Evolutionary conservation across 1,140 invertebrate species (phyloP).

Genomic region (Bombus fervidus): DNA sequence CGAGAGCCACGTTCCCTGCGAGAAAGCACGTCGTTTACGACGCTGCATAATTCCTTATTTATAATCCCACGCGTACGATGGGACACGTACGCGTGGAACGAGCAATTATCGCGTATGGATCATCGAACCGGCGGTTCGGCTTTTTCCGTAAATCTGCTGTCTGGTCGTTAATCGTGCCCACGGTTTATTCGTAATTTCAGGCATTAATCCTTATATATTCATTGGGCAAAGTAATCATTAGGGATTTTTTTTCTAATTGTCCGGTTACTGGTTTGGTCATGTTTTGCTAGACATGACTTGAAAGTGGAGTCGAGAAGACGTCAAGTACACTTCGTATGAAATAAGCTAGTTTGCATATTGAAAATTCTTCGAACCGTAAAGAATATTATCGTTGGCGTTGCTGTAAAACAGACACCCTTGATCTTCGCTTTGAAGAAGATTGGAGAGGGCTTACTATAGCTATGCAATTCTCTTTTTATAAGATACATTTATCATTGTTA

Average conservation of each 20-base stretch:
- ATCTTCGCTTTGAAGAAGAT: not conserved
- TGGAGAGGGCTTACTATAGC: not conserved
- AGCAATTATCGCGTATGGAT: conserved; percentile 50
- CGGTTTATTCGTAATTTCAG: conserved; percentile 3
- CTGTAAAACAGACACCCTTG: not conserved
- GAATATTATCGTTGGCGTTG: not conserved
- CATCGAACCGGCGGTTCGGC: not conserved
- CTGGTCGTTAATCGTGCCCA: not conserved
- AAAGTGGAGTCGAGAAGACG: not conserved
- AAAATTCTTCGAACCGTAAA: not conserved
- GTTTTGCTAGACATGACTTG: not conserved
- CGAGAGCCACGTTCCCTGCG: conserved; percentile 35
- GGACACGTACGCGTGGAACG: conserved; percentile 23
- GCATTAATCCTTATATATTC: not conserved
- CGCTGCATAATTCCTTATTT: conserved; percentile 62
- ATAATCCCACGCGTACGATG: conserved; percentile 43
- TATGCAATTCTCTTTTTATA: no score
- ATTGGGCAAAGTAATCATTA: not conserved
- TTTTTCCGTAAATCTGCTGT: not conserved
- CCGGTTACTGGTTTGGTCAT: not conserved
- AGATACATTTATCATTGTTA: no score
- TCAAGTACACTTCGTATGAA: not conserved
- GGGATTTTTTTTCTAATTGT: not conserved
- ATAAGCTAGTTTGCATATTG: not conserved
- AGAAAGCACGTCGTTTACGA: conserved; percentile 56